Percentiles rank a stretch among this genome's conserved stretches.
Evolutionary conservation across 2,888 invertebrate species (phyloP).

Genomic region (Drosophila koepferae): DNA sequence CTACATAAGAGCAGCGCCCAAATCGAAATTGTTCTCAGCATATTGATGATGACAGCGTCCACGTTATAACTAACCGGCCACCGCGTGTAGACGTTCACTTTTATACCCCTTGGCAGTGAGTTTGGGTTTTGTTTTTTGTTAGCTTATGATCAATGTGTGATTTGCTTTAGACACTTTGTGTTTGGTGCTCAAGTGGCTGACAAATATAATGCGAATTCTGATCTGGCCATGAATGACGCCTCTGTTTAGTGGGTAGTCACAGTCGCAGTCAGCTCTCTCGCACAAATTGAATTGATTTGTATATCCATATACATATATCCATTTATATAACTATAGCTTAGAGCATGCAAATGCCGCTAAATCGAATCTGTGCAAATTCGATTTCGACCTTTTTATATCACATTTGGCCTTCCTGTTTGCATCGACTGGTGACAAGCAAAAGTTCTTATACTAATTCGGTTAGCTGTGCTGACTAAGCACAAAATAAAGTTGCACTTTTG

Average conservation of each 20-base stretch:
- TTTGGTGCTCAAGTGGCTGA: conserved; percentile 54
- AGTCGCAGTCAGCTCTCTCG: conserved; percentile 16
- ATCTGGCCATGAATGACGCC: conserved; percentile 32
- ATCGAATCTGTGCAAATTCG: conserved; percentile 24
- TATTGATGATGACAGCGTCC: conserved; percentile 32
- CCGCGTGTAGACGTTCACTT: conserved; percentile 49
- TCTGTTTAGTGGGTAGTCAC: conserved; percentile 20
- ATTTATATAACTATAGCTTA: conserved; percentile 2
- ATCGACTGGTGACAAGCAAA: conserved; percentile 25
- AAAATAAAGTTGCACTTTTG: conserved; percentile 15
- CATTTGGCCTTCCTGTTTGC: conserved; percentile 48
- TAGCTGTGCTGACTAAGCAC: conserved; percentile 49
- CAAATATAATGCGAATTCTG: conserved; percentile 54
- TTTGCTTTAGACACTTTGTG: conserved; percentile 46
- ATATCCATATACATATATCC: background rate
- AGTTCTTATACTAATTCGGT: conserved; percentile 43
- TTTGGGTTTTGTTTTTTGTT: conserved; percentile 42
- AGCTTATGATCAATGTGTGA: conserved; percentile 53
- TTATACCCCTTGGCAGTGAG: conserved; percentile 52
- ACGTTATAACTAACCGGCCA: conserved; percentile 53
- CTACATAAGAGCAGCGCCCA: conserved; percentile 52
- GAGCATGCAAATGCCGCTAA: conserved; percentile 48
- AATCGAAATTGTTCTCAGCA: conserved; percentile 63
- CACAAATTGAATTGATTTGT: conserved; percentile 1
- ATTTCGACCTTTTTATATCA: conserved; percentile 22